Evolutionary conservation across 2,888 invertebrate species (phyloP), one percentile per base, ranked within the genome.

Genomic region (Sinotaia quadrata): DNA sequence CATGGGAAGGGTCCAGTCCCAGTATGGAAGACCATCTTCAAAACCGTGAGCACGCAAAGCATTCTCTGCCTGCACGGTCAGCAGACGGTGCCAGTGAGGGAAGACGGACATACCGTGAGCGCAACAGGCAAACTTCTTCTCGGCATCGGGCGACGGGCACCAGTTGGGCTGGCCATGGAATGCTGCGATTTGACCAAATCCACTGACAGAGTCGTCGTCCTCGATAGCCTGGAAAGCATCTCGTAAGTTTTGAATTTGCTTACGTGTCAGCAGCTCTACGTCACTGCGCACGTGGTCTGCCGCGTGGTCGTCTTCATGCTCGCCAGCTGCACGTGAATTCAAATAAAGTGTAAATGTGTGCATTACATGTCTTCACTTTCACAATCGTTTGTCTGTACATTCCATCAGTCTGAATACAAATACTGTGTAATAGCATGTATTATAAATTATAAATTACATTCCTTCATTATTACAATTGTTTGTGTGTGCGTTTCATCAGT

Each of bases 81-180:
- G 65, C 34, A 74, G 72, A 44, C 77, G 68, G 63, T 77, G 77
- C 77, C 77, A 77, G 54, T 77, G 77, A 5, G 74, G 73, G 67
- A 77, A 77, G 12, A 69, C 61, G 34, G 77, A 60, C 72, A 72
- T 72, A 3, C 77, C 77, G 62, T 77, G 77, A 2, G 68, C 61
- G 41, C 77, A 77, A 67, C 77, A 77, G n/a, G 77, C 69, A 31
- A 71, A 66, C 61, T 77, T 77, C 15, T 71, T 41, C n/a, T 68
- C 71, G 4, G 77, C 77, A 8, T 72, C 63, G 15, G 77, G 75
- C 10, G 51, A 61, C 0, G 77, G 77, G 24, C 77, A 77, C 72
- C 75, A 73, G 37, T 67, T 71, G 24, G 75, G 75, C 29, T 72
- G 72, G 4, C 77, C 77, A 52, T 77, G 77, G 67, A 69, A 77